Conservation (phyloP, 2,113 vertebrate species). For the Campylorhamphus procurvoides region DNA sequence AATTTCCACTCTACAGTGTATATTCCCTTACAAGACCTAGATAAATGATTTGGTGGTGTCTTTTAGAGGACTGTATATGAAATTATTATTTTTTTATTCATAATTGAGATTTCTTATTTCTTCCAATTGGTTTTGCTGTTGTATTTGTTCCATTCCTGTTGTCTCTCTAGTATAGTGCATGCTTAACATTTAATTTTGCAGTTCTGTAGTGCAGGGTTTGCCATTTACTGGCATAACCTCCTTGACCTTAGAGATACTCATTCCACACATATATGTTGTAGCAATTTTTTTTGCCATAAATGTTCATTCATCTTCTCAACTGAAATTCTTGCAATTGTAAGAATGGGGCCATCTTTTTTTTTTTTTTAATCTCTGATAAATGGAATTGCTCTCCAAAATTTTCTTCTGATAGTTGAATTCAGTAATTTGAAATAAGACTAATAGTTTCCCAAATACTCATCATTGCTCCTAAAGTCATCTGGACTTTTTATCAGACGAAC, state of each 20-base stretch:
- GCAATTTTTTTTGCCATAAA: neutral
- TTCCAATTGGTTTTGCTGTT: neutral
- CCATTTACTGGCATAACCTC: neutral
- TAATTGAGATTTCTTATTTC: neutral
- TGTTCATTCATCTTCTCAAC: neutral
- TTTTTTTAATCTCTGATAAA: neutral
- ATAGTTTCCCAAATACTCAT: constrained; percentile 27
- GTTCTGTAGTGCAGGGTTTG: neutral
- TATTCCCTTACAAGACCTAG: neutral
- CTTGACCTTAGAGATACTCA: neutral
- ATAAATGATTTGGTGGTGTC: neutral
- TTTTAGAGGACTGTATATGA: neutral
- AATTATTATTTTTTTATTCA: neutral
- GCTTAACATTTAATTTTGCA: neutral
- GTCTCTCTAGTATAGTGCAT: neutral
- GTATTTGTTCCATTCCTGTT: neutral
- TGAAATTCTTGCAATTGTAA: neutral
- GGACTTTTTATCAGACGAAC: constrained; percentile 45
- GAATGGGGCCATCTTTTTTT: neutral
- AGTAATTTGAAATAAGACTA: constrained; percentile 26
- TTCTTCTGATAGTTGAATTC: neutral
- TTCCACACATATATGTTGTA: neutral
- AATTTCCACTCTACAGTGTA: neutral
- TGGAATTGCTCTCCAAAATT: neutral
- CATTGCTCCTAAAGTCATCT: constrained; percentile 24